phyloP scores from a whole-genome alignment of 2,113 vertebrate species.

The Sterrhoptilus dennistouni region DNA sequence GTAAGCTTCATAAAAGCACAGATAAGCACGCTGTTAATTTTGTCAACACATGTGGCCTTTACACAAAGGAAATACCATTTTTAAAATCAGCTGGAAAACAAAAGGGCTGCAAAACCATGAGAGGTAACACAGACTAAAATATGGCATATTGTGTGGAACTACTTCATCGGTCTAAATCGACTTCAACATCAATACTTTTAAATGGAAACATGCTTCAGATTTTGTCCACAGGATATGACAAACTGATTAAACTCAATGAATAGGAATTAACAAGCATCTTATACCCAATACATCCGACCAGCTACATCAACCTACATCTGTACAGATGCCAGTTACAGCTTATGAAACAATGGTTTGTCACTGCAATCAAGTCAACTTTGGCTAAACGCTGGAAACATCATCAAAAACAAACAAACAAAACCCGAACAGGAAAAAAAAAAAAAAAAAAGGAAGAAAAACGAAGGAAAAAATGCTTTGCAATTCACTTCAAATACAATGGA shows the following conservation, averaged over 20 bases:
- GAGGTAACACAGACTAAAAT: not conserved
- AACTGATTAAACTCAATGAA: conserved; percentile 28
- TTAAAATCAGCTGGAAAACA: conserved; percentile 36
- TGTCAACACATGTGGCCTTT: not conserved
- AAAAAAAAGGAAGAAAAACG: not conserved
- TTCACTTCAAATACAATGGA: not conserved
- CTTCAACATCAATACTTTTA: conserved; percentile 7
- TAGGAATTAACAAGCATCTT: conserved; percentile 4
- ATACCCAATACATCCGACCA: not conserved
- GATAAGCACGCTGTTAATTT: not conserved
- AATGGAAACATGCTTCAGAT: conserved; percentile 22
- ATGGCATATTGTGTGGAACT: not conserved
- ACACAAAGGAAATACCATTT: conserved; percentile 35
- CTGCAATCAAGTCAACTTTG: not conserved
- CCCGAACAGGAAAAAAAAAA: not conserved
- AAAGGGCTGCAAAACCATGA: conserved; percentile 3
- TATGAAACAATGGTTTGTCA: not conserved
- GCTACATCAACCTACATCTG: not conserved
- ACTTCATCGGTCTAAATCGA: not conserved
- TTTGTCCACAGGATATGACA: conserved; percentile 19
- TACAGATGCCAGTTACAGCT: not conserved
- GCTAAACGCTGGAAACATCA: not conserved
- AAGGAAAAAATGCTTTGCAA: not conserved
- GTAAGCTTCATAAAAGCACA: not conserved
- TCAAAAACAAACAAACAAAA: not conserved